Evolutionary conservation across 1,140 invertebrate genomes (phyloP).

Genomic region (Aporrectodea caliginosa): DNA sequence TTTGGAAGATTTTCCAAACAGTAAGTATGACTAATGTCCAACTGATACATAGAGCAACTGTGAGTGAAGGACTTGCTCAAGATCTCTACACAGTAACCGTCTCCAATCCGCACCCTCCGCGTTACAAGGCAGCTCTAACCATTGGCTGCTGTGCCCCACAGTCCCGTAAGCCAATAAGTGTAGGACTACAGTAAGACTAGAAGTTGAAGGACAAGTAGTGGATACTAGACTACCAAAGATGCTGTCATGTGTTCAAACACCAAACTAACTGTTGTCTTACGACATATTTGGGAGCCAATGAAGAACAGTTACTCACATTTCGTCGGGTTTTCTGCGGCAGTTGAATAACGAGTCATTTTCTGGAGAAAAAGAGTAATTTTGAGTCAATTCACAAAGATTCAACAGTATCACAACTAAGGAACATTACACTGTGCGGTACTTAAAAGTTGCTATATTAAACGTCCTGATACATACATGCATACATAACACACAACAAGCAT

Average conservation of each 20-base stretch:
- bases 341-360: slow-evolving; percentile 88
- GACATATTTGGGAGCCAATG: not conserved
- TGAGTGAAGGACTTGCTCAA: not conserved
- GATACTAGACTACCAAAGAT: not conserved
- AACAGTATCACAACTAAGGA: no score
- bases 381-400: no score
- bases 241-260: not conserved
- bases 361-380: no score
- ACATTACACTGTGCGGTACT: no score
- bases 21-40: not conserved
- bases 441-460: no score
- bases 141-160: not conserved
- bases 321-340: slow-evolving; percentile 87
- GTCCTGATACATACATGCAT: no score
- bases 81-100: not conserved
- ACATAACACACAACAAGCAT: no score
- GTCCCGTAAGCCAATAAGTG: not conserved
- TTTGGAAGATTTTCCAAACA: not conserved
- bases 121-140: not conserved
- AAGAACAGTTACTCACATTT: slow-evolving; percentile 64
- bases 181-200: not conserved
- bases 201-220: not conserved
- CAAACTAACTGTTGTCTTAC: no score
- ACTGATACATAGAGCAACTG: not conserved
- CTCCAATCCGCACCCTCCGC: not conserved